A percentile compares a stretch with the other conserved stretches of the same genome.
phyloP scores from a whole-genome alignment of 2,888 invertebrate species.

The Leucania comma region DNA sequence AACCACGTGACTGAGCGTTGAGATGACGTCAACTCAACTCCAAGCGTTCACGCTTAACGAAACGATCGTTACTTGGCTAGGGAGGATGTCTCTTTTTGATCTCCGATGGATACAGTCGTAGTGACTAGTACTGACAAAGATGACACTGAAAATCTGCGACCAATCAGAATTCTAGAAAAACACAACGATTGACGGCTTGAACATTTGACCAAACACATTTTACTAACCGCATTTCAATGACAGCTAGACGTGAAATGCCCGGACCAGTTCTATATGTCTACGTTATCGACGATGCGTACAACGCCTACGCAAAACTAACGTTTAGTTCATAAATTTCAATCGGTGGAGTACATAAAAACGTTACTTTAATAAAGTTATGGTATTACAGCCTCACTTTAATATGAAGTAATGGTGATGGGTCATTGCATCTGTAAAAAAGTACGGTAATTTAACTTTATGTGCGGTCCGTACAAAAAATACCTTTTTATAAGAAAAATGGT shows the following conservation, averaged over 20 bases:
- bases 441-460: constrained; percentile 16
- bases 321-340: constrained; percentile 31
- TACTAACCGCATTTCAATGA: no score
- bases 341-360: constrained; percentile 11
- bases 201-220: not conserved
- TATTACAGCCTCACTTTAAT: constrained; percentile 16
- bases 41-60: no score
- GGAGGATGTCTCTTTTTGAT: no score
- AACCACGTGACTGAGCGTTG: no score
- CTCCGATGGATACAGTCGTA: not conserved
- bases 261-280: not conserved
- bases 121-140: not conserved
- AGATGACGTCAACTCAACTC: no score
- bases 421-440: constrained; percentile 15
- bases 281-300: not conserved
- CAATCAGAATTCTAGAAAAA: not conserved
- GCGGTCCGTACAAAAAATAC: not conserved
- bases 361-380: constrained; percentile 26
- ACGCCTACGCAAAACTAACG: not conserved
- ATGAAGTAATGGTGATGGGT: constrained; percentile 6
- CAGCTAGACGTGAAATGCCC: not conserved
- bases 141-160: not conserved
- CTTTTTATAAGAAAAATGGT: not conserved
- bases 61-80: no score
- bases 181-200: not conserved